Base-by-base conservation (phyloP, 2,113 vertebrate genomes). In the Gymnorhina tibicen region DNA sequence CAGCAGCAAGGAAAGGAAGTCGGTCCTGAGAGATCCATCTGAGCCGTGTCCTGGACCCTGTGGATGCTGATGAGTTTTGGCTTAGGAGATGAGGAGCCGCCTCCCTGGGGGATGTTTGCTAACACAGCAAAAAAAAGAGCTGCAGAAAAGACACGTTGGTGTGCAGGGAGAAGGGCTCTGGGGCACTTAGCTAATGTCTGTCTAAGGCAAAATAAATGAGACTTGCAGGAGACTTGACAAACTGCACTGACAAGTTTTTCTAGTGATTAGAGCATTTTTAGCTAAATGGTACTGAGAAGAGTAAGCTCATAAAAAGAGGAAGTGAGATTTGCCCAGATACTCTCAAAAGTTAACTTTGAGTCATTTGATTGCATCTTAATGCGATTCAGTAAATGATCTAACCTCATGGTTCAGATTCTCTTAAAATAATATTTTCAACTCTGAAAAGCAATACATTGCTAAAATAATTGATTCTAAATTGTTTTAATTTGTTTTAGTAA, bases 401-500 rank as follows among this genome's bases (percentile, higher is more conserved):
- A 79, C 32, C 6, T 50, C 0, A 0, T 15, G 10, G 41, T 74
- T 82, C n/a, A 53, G 24, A 28, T 64, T 74, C 3, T 69, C 10
- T 69, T 46, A 60, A 77, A 87, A 59, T 24, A 69, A 11, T 32
- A 6, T n/a, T 56, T 93, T 67, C 20, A 59, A 46, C 28, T 76
- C 44, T 50, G n/a, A 75, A 35, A 81, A 53, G 35, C 33, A 56
- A 78, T 33, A 26, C 11, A 63, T 53, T 5, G 19, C 35, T 11
- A 16, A 77, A 66, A 35, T 82, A 63, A 88, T 81, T 85, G 69
- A 70, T 63, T 59, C 35, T 70, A 76, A 93, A 68, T 32, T 32
- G 16, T 35, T 42, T 53, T 32, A 41, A 1, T 35, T 68, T 50
- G 26, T 32, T 80, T 41, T 64, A 60, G 39, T 42, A 30, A 41